Evolutionary conservation across 2,113 vertebrate species (phyloP), one percentile per base, ranked within the genome.

Genomic region (Zapus hudsonius): DNA sequence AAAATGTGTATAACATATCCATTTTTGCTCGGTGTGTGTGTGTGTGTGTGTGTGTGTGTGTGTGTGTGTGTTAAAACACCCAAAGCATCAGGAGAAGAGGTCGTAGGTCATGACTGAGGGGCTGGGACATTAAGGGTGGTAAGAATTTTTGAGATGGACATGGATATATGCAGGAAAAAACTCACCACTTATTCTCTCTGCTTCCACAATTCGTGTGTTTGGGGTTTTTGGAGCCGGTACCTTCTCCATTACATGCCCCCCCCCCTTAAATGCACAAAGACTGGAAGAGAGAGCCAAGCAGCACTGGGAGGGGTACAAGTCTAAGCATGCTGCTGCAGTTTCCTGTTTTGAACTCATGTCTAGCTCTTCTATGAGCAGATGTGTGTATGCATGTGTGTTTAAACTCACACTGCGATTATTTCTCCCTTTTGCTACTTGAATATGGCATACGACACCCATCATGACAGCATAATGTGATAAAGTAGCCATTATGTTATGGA

Each of bases 141-240:
- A 83, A 72, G 55, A 63, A 87, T 87, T 91, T 73, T 2, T 69
- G 81, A 84, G 42, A 7, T 93, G 36, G 23, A 22, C 31, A 40
- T 79, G 31, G 7, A 64, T 23, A 3, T 86, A 29, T 70, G 52
- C 44, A 70, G 47, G 42, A 22, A 64, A 73, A 90, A 38, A 67
- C 27, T 40, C 61, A 52, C 11, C 33, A 16, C 9, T 10, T 42
- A 15, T 84, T 74, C 19, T 72, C 17, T 88, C 79, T 81, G 17
- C 74, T 95, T 87, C 17, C 42, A 74, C 67, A 81, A 70, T 89
- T 74, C 38, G 44, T 3, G 38, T 63, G 23, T 92, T 75, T 38
- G 8, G 19, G 92, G 90, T 81, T 82, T 90, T 94, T 40, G 87
- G 66, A 84, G 12, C 17, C 0, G 0, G 19, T 84, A 78, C 5